These are phyloP conservation scores for Ommatoiulus sabulosus DNA, from an alignment of 2,888 invertebrate species.

Conservation along the genomic window DNA sequence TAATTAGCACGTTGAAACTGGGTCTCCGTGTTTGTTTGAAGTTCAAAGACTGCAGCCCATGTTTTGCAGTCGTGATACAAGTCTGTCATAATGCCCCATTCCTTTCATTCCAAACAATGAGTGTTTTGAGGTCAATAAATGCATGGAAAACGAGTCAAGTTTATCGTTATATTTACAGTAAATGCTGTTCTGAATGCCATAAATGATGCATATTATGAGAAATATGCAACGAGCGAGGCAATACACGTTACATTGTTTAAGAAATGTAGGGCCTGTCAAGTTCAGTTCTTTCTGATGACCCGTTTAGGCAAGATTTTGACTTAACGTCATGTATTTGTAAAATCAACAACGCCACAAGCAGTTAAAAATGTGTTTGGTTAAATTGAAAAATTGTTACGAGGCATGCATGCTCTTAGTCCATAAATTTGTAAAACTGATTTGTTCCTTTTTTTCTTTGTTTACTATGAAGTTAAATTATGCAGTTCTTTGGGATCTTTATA, in stretches of 20 bases:
- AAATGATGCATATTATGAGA: neutral
- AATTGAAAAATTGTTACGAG: no score
- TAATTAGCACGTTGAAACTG: slow-evolving; percentile 38
- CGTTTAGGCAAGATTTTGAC: no score
- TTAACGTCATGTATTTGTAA: no score
- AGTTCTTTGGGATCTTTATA: no score
- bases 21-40: slow-evolving; percentile 37
- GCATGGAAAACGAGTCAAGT: neutral
- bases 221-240: neutral
- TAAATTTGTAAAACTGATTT: no score
- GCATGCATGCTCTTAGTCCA: no score
- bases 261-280: neutral
- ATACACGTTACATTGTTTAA: neutral
- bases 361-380: no score
- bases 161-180: neutral
- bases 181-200: neutral
- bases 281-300: neutral
- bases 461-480: no score
- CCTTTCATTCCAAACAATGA: slow-evolving; percentile 14
- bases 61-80: neutral
- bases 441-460: no score
- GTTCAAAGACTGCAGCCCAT: neutral
- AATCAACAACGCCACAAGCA: no score
- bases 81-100: neutral
- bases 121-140: neutral